Percentiles rank a stretch among this genome's conserved stretches.
Conservation (phyloP, 2,113 vertebrate genomes). For the Anseranas semipalmata region DNA sequence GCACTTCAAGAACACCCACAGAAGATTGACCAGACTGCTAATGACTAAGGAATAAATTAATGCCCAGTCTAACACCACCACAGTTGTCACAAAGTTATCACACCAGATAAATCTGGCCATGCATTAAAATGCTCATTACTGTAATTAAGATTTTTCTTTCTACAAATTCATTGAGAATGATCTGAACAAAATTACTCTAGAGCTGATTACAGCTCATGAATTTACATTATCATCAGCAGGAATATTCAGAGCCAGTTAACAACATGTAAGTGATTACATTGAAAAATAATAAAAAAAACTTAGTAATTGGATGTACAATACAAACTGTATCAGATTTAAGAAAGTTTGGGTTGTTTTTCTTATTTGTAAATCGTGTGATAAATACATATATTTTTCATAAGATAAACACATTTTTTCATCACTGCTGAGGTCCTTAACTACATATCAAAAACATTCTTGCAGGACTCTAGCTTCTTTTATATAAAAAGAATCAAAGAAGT, state of each 20-base stretch:
- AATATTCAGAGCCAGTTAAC: slow-evolving; percentile 32
- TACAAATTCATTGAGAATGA: slow-evolving; percentile 44
- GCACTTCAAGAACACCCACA: neutral
- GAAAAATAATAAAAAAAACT: slow-evolving; percentile 42
- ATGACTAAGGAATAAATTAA: neutral
- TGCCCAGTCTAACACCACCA: neutral
- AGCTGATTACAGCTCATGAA: slow-evolving; percentile 59
- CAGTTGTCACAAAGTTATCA: neutral
- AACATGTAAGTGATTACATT: slow-evolving; percentile 8
- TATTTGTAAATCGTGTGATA: slow-evolving; percentile 18
- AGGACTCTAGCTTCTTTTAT: slow-evolving; percentile 16
- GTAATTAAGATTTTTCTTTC: slow-evolving; percentile 33
- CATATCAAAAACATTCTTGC: slow-evolving; percentile 10
- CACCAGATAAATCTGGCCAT: neutral
- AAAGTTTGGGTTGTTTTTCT: slow-evolving; percentile 30
- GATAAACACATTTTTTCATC: slow-evolving; percentile 15
- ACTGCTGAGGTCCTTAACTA: slow-evolving; percentile 11
- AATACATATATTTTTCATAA: slow-evolving; percentile 14
- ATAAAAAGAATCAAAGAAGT: slow-evolving; percentile 17
- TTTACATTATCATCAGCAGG: slow-evolving; percentile 53
- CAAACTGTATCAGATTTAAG: neutral
- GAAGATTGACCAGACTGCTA: neutral
- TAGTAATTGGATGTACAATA: neutral
- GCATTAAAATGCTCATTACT: slow-evolving; percentile 1
- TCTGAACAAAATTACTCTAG: slow-evolving; percentile 20